Base-by-base conservation (phyloP, 2,113 vertebrate species). In the Condylura cristata region DNA sequence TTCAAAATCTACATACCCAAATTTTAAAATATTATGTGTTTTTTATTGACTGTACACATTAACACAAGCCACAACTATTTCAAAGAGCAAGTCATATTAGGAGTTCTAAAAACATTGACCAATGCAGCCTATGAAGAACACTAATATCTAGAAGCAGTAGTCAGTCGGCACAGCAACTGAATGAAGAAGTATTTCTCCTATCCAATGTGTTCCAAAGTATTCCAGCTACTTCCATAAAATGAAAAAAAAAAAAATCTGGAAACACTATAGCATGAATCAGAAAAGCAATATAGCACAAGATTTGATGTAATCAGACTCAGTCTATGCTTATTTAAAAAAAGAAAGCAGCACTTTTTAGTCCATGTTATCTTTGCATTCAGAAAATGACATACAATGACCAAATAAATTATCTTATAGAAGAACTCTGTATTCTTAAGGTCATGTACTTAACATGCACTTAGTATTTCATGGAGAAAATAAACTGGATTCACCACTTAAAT, bases 371-470 rank as follows among this genome's bases (percentile, higher is more conserved):
- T 46, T 65, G 75, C 76, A 70, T 87, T 86, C 75, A 58, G 68
- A 94, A 95, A 90, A 89, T 80, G n/a, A 92, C 90, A 79, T 48
- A 72, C 12, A 93, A 78, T 41, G 20, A 80, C 48, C 61, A 86
- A 78, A 84, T 89, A 83, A 66, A 66, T 88, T 92, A 51, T 89
- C 46, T 71, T 81, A 65, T 1, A 75, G 56, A 86, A 72, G 17
- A 81, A 30, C 72, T 53, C 86, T 18, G 85, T 39, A 93, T 37
- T 63, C 34, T 89, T 82, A 76, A 89, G 28, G 82, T 76, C 60
- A 65, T n/a, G n/a, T n/a, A n/a, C n/a, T n/a, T n/a, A n/a, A n/a
- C 46, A 48, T 86, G 39, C 61, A 91, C 91, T 89, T 93, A 93
- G 66, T 78, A 95, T 68, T 96, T 93, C 53, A 91, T 76, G 61